Percentiles rank a stretch among this genome's conserved stretches.
These are phyloP conservation scores for Archaeoteleia sp. DNA, from an alignment of 2,888 invertebrate species.

Conservation along the genomic window DNA sequence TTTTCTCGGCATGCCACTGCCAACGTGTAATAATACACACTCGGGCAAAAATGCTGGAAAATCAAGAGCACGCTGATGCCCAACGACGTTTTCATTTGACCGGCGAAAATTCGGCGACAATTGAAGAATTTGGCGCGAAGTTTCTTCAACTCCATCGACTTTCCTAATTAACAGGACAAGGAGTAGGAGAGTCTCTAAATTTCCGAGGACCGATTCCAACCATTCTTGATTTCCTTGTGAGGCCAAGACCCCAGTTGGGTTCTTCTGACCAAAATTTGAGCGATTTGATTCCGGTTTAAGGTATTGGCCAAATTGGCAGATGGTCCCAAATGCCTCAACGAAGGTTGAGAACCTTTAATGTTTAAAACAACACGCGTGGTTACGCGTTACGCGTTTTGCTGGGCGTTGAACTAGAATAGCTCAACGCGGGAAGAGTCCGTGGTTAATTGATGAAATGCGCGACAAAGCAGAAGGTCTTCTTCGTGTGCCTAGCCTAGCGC, in stretches of 20 bases:
- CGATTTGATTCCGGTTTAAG: too few relatives aligned
- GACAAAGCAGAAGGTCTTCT: slow-evolving; percentile 47
- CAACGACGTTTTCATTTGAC: too few relatives aligned
- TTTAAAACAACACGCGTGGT: too few relatives aligned
- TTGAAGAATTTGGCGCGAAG: neutral
- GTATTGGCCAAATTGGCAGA: too few relatives aligned
- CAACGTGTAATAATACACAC: slow-evolving; percentile 64
- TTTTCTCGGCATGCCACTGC: slow-evolving; percentile 63
- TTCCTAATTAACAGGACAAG: neutral
- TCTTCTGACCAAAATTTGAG: too few relatives aligned
- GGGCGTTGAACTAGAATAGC: slow-evolving; percentile 43
- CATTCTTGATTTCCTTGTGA: too few relatives aligned
- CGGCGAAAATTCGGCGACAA: too few relatives aligned
- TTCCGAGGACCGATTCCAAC: too few relatives aligned
- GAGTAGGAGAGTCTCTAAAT: neutral
- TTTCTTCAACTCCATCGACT: neutral
- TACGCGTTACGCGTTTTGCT: slow-evolving; percentile 6
- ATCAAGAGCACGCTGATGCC: too few relatives aligned
- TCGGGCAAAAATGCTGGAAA: slow-evolving; percentile 35
- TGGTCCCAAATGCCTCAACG: too few relatives aligned
- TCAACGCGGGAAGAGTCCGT: slow-evolving; percentile 35
- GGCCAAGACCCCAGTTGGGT: too few relatives aligned
- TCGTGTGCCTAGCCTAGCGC: slow-evolving; percentile 44
- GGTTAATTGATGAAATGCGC: slow-evolving; percentile 51
- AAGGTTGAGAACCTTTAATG: too few relatives aligned